Percentiles rank a stretch among this genome's conserved stretches.
Conservation (phyloP, 1,140 invertebrate genomes). For the Zelostemma sp. region DNA sequence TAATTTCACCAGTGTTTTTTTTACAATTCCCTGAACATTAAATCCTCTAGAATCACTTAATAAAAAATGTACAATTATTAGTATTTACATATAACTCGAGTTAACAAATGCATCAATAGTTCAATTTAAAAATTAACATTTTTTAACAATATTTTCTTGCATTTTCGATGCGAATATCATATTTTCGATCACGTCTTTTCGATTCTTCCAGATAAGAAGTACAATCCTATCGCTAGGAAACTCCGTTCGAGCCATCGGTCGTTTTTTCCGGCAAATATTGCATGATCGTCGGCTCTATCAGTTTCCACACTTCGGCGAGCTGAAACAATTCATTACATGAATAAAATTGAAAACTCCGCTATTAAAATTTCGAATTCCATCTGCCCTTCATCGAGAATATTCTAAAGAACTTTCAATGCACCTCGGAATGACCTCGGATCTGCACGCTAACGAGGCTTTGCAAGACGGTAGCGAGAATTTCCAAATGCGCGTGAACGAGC, state of each 20-base stretch:
- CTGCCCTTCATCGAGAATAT: constrained; percentile 7
- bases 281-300: constrained; percentile 71
- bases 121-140: constrained; percentile 3
- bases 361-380: neutral
- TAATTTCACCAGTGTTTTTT: too few relatives aligned
- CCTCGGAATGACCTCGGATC: constrained; percentile 75
- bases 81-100: constrained; percentile 2
- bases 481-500: constrained; percentile 77
- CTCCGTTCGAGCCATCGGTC: constrained; percentile 61
- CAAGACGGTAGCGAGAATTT: constrained; percentile 76
- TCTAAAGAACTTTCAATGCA: constrained; percentile 56
- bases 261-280: constrained; percentile 71
- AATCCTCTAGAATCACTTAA: too few relatives aligned
- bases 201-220: neutral
- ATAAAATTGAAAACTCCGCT: too few relatives aligned
- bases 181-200: neutral
- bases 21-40: too few relatives aligned
- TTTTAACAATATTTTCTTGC: neutral
- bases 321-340: constrained; percentile 54
- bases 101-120: constrained; percentile 18
- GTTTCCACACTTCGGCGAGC: constrained; percentile 73
- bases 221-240: constrained; percentile 43
- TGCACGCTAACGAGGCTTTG: constrained; percentile 75
- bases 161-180: constrained; percentile 1
- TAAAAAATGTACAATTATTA: neutral